Evolutionary conservation across 1,140 invertebrate species (phyloP).

Genomic region (Zaprionus tsacasi): DNA sequence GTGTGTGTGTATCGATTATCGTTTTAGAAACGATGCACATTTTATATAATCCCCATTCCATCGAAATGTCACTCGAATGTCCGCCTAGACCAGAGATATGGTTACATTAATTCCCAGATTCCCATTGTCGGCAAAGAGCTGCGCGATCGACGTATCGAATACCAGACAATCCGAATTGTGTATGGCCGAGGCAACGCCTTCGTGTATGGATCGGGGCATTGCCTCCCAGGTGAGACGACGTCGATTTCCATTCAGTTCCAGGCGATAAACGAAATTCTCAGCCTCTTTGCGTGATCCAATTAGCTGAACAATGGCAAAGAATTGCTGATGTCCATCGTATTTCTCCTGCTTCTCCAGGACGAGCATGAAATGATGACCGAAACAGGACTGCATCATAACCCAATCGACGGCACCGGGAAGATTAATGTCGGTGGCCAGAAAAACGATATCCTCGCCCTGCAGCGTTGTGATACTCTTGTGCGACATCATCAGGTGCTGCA

Average conservation of each 20-base stretch:
- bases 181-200: conserved; percentile 99
- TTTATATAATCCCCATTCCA: conserved; percentile 1
- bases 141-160: conserved; percentile 99
- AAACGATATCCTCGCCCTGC: conserved; percentile 99
- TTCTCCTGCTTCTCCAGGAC: conserved; percentile 99
- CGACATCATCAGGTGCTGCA: conserved; percentile 98
- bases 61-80: not conserved
- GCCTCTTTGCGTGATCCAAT: conserved; percentile 99
- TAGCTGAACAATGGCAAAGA: conserved; percentile 99
- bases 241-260: conserved; percentile 98
- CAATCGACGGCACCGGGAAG: conserved; percentile 99
- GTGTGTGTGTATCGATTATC: conserved; percentile 49
- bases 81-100: conserved; percentile 92
- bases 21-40: conserved; percentile 66
- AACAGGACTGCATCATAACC: conserved; percentile 99
- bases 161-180: conserved; percentile 99
- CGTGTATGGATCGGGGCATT: conserved; percentile 98
- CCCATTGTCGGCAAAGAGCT: conserved; percentile 99
- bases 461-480: conserved; percentile 99
- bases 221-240: conserved; percentile 99
- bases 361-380: conserved; percentile 99
- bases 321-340: conserved; percentile 98
- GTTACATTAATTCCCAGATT: conserved; percentile 99
- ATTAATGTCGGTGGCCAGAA: conserved; percentile 99
- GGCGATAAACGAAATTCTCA: conserved; percentile 99